These are phyloP conservation scores for Gallinago stenura DNA, from an alignment of 2,797 vertebrate genomes.

Conservation along the genomic window DNA sequence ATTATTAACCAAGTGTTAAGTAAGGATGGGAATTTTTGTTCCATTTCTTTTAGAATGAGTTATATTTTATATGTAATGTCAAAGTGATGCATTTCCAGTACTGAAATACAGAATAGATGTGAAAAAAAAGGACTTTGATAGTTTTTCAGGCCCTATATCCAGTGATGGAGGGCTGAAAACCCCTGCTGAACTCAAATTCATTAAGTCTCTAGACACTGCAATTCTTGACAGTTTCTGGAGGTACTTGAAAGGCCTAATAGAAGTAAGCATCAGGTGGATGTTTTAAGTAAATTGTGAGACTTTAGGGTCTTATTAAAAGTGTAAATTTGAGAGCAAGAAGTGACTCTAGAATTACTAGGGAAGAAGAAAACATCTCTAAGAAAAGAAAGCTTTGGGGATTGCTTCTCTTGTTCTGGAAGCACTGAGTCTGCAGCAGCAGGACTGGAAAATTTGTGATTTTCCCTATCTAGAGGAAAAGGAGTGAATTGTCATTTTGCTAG, in stretches of 20 bases:
- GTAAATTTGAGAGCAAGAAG: background rate
- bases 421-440: background rate
- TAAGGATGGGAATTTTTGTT: background rate
- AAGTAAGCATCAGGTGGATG: background rate
- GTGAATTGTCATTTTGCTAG: background rate
- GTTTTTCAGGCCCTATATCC: background rate
- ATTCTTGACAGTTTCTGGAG: background rate
- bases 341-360: background rate
- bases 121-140: background rate
- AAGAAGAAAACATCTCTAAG: background rate
- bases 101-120: background rate
- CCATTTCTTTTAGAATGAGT: background rate
- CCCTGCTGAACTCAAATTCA: background rate
- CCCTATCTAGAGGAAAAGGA: background rate
- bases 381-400: background rate
- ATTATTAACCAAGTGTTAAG: background rate
- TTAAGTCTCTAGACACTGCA: background rate
- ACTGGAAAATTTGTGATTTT: background rate
- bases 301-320: background rate
- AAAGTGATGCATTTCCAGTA: background rate
- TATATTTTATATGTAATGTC: background rate
- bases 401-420: background rate
- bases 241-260: background rate
- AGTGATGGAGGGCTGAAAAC: background rate
- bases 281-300: background rate